Base-by-base conservation (phyloP, 2,888 invertebrate species). In the Thereva unica region DNA sequence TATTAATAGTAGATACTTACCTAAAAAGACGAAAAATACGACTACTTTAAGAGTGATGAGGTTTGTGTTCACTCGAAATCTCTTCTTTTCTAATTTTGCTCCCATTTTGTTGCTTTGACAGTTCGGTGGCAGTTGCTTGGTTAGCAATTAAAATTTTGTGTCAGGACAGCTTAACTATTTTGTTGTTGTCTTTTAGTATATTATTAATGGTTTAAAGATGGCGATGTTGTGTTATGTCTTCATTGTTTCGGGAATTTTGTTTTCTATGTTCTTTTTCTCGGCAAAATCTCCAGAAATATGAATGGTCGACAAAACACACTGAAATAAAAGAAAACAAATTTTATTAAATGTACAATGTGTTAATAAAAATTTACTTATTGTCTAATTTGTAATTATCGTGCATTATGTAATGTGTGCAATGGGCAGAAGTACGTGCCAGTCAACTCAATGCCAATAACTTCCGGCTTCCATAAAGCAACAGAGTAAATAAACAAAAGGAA, bases 21-120 rank as follows among this genome's bases (percentile, higher is more conserved):
- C 92, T 76, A 90, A 89, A 72, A 92, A 90, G 77, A 92, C 90
- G 75, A 90, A 85, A 82, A 92, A 92, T 61, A 92, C 85, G 54
- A 92, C 88, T 78, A 89, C 86, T 85, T 92, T 92, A 69, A 92
- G 84, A 69, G 91, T 87, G 71, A 91, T 85, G 72, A 93, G 84
- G 80, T 89, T 91, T 74, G 84, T 83, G 78, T 91, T 90, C 75
- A 89, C 80, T 68, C 82, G 76, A 73, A 83, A 82, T 74, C 80
- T 82, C 68, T 70, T 72, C 53, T 69, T 70, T 56, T 68, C 64
- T 53, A 73, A 72, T 70, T 73, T 72, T 65, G 75, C 78, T 68
- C 78, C 78, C 80, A 80, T 80, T 67, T 67, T 71, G 40, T 23
- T 8, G 10, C 47, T 34, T 44, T 53, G 8, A n/a, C n/a, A 42